A percentile compares a stretch with the other conserved stretches of the same genome.
These are phyloP conservation scores for Phrixothrix hirtus DNA, from an alignment of 2,888 invertebrate genomes.

Conservation along the genomic window DNA sequence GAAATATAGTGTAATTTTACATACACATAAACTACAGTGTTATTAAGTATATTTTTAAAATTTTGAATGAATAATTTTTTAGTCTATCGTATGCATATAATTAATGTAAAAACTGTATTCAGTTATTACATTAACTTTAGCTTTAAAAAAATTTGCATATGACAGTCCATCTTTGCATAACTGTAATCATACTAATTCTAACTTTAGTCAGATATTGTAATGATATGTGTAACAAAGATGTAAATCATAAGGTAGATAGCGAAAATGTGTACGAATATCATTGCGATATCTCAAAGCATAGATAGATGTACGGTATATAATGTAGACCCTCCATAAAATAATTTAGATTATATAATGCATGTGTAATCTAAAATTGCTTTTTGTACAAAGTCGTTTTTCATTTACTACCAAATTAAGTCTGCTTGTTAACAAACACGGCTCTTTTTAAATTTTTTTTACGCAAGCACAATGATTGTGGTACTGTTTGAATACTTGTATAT, in stretches of 20 bases:
- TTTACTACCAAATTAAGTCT: conserved; percentile 38
- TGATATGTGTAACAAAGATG: conserved; percentile 29
- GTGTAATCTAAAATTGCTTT: conserved; percentile 54
- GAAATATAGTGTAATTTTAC: conserved; percentile 50
- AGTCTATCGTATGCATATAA: conserved; percentile 26
- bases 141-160: conserved; percentile 48
- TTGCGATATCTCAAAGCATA: conserved; percentile 40
- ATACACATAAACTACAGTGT: conserved; percentile 47
- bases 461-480: conserved; percentile 29
- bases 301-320: conserved; percentile 56
- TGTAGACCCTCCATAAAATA: conserved; percentile 55
- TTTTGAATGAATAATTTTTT: conserved; percentile 31
- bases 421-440: conserved; percentile 41
- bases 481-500: conserved; percentile 43
- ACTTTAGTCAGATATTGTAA: conserved; percentile 43
- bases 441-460: conserved; percentile 27
- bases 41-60: conserved; percentile 42
- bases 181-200: conserved; percentile 47
- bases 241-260: conserved; percentile 29
- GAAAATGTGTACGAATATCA: conserved; percentile 24
- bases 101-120: conserved; percentile 14
- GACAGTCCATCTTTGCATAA: conserved; percentile 53
- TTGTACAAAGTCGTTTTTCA: conserved; percentile 55
- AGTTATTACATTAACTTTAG: conserved; percentile 25
- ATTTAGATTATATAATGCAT: conserved; percentile 55